phyloP scores from a whole-genome alignment of 2,888 invertebrate genomes.

The Myopa tessellatipennis region DNA sequence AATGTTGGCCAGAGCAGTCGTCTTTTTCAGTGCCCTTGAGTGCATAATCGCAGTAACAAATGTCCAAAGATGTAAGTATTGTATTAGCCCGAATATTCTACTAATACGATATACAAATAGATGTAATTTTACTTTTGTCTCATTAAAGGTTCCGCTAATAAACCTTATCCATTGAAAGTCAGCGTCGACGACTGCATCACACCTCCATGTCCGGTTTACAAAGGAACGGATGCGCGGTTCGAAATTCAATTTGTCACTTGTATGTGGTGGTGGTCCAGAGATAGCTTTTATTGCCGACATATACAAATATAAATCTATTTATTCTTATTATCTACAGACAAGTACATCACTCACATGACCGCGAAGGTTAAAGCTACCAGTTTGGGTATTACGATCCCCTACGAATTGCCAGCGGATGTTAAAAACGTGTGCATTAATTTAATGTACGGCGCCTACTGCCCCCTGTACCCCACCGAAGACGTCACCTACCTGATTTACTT shows the following conservation, averaged over 20 bases:
- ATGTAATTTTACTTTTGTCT: not conserved
- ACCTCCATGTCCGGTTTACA: conserved; percentile 62
- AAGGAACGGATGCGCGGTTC: conserved; percentile 57
- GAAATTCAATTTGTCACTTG: conserved; percentile 59
- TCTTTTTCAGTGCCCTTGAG: not conserved
- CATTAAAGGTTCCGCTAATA: conserved; percentile 52
- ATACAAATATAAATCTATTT: too few relatives aligned
- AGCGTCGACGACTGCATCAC: conserved; percentile 56
- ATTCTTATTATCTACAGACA: conserved; percentile 45
- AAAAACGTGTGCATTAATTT: conserved; percentile 61
- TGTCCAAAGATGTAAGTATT: conserved; percentile 26
- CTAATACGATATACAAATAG: not conserved
- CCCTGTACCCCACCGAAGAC: conserved; percentile 62
- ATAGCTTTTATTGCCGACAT: too few relatives aligned
- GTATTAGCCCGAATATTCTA: not conserved
- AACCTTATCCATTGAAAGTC: conserved; percentile 59
- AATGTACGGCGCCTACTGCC: conserved; percentile 62
- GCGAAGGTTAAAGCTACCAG: conserved; percentile 60
- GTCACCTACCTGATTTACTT: conserved; percentile 63
- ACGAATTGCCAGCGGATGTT: conserved; percentile 50
- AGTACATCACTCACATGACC: conserved; percentile 52
- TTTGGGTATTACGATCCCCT: conserved; percentile 59
- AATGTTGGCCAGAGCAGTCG: conserved; percentile 11
- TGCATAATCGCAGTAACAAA: not conserved
- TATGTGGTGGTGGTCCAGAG: conserved; percentile 44